phyloP scores from a whole-genome alignment of 2,888 invertebrate genomes.

The Macrosiphum euphorbiae region DNA sequence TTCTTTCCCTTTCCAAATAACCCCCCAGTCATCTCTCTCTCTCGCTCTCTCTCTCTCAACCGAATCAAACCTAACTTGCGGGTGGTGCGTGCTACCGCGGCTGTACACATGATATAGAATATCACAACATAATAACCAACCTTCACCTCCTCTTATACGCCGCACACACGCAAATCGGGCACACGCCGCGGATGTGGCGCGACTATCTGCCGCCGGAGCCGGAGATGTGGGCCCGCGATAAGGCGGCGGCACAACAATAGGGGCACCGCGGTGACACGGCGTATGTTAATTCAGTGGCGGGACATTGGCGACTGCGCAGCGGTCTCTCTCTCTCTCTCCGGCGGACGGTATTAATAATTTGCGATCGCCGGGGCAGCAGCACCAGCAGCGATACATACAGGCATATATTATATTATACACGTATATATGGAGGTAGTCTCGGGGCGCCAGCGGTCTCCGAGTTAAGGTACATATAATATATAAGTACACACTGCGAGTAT shows the following conservation, averaged over 20 bases:
- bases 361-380: slow-evolving; percentile 41
- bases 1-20: no score
- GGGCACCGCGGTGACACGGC: slow-evolving; percentile 24
- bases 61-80: no score
- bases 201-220: slow-evolving; percentile 42
- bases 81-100: no score
- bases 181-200: slow-evolving; percentile 31
- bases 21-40: no score
- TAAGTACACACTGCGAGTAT: background rate
- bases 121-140: background rate
- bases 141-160: background rate
- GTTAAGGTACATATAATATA: background rate
- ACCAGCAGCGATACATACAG: background rate
- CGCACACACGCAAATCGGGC: background rate
- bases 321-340: background rate
- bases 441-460: slow-evolving; percentile 35
- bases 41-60: no score
- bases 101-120: no score
- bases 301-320: background rate
- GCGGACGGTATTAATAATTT: slow-evolving; percentile 58
- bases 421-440: background rate
- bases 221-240: slow-evolving; percentile 53
- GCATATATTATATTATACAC: background rate
- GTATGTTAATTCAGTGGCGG: slow-evolving; percentile 55
- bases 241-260: slow-evolving; percentile 56